These are phyloP conservation scores for Euwallacea similis DNA, from an alignment of 1,140 invertebrate species.

Conservation along the genomic window DNA sequence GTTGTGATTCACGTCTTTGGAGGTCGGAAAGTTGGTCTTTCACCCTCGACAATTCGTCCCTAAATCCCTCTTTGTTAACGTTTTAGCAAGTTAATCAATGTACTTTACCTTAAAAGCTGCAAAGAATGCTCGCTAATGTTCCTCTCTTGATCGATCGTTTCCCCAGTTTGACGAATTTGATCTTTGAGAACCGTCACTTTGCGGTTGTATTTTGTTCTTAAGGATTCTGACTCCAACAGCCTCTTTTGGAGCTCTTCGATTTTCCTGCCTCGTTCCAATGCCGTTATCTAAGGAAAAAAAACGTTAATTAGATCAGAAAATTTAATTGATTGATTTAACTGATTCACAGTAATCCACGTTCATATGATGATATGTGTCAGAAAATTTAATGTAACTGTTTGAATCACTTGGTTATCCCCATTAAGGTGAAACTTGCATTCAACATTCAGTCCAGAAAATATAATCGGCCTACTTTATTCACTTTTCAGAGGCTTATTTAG, in stretches of 20 bases:
- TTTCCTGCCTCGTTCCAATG: conserved; percentile 77
- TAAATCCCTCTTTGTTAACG: conserved; percentile 31
- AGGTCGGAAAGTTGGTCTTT: conserved; percentile 72
- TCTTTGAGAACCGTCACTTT: conserved; percentile 73
- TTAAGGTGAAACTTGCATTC: no score
- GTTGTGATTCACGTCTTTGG: conserved; percentile 70
- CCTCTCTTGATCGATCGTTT: conserved; percentile 70
- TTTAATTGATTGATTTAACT: neutral
- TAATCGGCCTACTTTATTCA: no score
- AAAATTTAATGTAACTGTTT: no score
- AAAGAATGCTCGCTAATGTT: conserved; percentile 70
- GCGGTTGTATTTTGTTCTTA: conserved; percentile 68
- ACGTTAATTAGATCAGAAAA: neutral
- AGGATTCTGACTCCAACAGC: conserved; percentile 71
- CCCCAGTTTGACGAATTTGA: conserved; percentile 64
- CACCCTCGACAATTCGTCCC: conserved; percentile 71
- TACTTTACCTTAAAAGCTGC: conserved; percentile 54
- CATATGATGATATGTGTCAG: no score
- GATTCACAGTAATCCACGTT: no score
- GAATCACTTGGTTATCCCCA: no score
- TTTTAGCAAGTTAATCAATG: neutral
- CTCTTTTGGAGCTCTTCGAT: conserved; percentile 80
- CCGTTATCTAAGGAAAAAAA: conserved; percentile 67
- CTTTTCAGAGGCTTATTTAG: neutral
- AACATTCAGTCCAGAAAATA: no score